Conservation (phyloP, 2,113 vertebrate genomes). For the Aldabrachelys gigantea region DNA sequence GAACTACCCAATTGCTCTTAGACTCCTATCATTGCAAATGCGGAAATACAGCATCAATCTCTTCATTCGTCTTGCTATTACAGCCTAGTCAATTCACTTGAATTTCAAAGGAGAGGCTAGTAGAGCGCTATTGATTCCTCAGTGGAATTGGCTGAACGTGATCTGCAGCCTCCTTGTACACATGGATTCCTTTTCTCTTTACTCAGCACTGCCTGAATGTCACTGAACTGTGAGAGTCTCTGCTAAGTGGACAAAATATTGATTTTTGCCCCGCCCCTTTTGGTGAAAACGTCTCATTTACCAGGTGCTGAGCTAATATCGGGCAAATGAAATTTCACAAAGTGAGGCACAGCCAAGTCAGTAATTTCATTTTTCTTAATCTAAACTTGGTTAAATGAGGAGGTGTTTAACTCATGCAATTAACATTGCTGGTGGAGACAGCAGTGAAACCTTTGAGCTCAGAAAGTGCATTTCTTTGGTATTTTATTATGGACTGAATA, state of each 20-base stretch:
- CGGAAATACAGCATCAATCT: neutral
- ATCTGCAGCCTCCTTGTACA: constrained; percentile 63
- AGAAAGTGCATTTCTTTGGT: neutral
- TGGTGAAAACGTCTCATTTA: constrained; percentile 76
- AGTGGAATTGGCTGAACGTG: constrained; percentile 49
- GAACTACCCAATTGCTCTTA: neutral
- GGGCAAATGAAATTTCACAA: constrained; percentile 60
- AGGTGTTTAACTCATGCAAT: neutral
- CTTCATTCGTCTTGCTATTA: constrained; percentile 25
- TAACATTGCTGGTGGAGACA: constrained; percentile 1
- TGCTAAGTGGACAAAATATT: constrained; percentile 80
- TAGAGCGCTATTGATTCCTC: constrained; percentile 65
- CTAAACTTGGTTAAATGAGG: constrained; percentile 22
- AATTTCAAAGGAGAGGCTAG: constrained; percentile 64
- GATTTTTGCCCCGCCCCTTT: constrained; percentile 71
- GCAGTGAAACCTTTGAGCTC: neutral
- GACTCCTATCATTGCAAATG: neutral
- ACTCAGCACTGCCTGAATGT: constrained; percentile 67
- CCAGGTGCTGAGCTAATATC: constrained; percentile 71
- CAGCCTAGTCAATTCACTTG: constrained; percentile 60
- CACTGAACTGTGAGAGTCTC: constrained; percentile 71
- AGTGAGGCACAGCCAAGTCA: constrained; percentile 32
- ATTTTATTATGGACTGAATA: neutral
- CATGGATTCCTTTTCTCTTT: constrained; percentile 73
- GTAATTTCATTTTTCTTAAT: neutral